Conservation (phyloP, 2,797 vertebrate species). For the Petrocephalus schoutedeni region DNA sequence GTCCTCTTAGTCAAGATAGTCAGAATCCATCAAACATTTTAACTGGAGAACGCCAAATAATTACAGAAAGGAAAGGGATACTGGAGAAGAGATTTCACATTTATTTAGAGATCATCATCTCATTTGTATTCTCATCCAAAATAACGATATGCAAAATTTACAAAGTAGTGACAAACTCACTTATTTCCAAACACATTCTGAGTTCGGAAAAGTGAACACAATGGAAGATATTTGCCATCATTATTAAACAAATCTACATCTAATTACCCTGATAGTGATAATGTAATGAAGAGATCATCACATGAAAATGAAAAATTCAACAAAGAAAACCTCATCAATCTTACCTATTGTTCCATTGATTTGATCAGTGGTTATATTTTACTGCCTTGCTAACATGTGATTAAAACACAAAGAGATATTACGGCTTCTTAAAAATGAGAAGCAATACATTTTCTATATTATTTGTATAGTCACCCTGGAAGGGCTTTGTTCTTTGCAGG, state of each 20-base stretch:
- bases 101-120: constrained; percentile 44
- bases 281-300: constrained; percentile 5
- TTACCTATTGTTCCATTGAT: not conserved
- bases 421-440: constrained; percentile 76
- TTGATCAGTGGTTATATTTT: constrained; percentile 27
- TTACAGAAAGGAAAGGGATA: not conserved
- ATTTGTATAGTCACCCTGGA: constrained; percentile 49
- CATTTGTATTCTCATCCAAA: constrained; percentile 35
- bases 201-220: constrained; percentile 11
- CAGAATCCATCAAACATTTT: not conserved
- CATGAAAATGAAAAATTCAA: not conserved
- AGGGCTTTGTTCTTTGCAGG: constrained; percentile 25
- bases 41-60: not conserved
- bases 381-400: constrained; percentile 35
- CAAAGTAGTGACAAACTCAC: not conserved
- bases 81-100: constrained; percentile 56
- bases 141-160: not conserved
- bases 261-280: constrained; percentile 36
- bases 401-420: constrained; percentile 30
- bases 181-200: constrained; percentile 32
- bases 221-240: constrained; percentile 30
- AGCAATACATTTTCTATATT: constrained; percentile 58
- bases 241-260: constrained; percentile 33
- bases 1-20: not conserved
- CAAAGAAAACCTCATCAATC: constrained; percentile 14